Conservation (phyloP, 2,113 vertebrate genomes). For the Copsychus sechellarum region DNA sequence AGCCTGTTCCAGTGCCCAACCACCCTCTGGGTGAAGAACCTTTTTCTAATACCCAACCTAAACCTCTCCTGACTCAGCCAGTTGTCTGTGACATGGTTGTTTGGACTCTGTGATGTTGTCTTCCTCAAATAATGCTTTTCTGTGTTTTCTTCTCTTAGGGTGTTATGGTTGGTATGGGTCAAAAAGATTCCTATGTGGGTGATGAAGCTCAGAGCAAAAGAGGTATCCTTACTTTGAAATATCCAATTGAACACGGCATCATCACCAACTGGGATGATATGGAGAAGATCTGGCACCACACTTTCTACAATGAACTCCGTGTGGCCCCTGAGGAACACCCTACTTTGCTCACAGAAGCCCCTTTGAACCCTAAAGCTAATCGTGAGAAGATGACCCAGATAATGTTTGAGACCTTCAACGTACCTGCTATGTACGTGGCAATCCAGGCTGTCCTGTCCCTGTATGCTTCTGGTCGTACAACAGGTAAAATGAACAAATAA, state of each 20-base stretch:
- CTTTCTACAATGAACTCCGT: conserved; percentile 93
- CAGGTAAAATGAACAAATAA: conserved; percentile 81
- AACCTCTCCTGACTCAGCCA: background rate
- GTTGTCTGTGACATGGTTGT: background rate
- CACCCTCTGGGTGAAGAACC: background rate
- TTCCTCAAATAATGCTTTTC: background rate
- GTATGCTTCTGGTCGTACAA: conserved; percentile 98
- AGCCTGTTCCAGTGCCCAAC: fast-evolving
- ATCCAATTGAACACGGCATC: conserved; percentile 92
- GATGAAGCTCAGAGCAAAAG: conserved; percentile 95
- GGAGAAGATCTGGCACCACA: conserved; percentile 97
- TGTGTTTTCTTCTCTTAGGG: conserved; percentile 75
- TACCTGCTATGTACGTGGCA: conserved; percentile 99
- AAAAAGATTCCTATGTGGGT: conserved; percentile 93
- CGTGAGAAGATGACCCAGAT: conserved; percentile 97
- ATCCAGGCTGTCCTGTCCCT: conserved; percentile 98
- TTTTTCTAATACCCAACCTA: background rate
- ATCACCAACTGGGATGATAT: conserved; percentile 98
- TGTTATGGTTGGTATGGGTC: conserved; percentile 95
- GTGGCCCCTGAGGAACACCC: conserved; percentile 93
- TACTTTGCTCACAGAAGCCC: conserved; percentile 89
- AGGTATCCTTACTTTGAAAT: conserved; percentile 91
- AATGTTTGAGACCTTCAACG: conserved; percentile 99
- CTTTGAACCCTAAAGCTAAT: conserved; percentile 92
- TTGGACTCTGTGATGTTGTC: background rate